Conservation (phyloP, 2,888 invertebrate species). For the Leptinotarsa haldemani region DNA sequence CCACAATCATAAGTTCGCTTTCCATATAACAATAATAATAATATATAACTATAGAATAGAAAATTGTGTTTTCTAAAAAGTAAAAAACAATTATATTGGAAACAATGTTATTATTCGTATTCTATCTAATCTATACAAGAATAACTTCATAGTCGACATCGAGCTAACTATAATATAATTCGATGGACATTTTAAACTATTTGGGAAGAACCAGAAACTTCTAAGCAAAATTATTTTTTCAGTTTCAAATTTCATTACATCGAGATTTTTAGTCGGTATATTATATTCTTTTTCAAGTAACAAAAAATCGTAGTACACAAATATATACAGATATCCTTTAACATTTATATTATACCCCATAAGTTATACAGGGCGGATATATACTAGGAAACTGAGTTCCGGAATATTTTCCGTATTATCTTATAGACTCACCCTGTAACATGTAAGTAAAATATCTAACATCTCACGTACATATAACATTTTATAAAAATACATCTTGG, state of each 20-base stretch:
- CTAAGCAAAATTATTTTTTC: slow-evolving; percentile 24
- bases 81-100: background rate
- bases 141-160: slow-evolving; percentile 17
- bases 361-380: slow-evolving; percentile 1
- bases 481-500: slow-evolving; percentile 40
- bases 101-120: slow-evolving; percentile 9
- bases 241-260: slow-evolving; percentile 13
- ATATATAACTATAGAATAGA: slow-evolving; percentile 7
- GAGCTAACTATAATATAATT: slow-evolving; percentile 14
- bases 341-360: slow-evolving; percentile 12
- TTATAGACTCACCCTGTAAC: slow-evolving; percentile 7
- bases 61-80: slow-evolving; percentile 18
- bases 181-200: slow-evolving; percentile 31
- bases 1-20: background rate
- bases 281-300: slow-evolving; percentile 17
- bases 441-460: slow-evolving; percentile 23
- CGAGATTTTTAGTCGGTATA: slow-evolving; percentile 18
- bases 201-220: slow-evolving; percentile 43
- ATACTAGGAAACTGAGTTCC: background rate
- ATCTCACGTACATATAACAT: slow-evolving; percentile 32
- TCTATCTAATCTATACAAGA: slow-evolving; percentile 27
- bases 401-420: background rate
- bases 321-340: slow-evolving; percentile 26
- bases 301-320: slow-evolving; percentile 26
- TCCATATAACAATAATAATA: slow-evolving; percentile 14